phyloP scores from a whole-genome alignment of 2,797 vertebrate genomes.

The Margarornis squamiger region DNA sequence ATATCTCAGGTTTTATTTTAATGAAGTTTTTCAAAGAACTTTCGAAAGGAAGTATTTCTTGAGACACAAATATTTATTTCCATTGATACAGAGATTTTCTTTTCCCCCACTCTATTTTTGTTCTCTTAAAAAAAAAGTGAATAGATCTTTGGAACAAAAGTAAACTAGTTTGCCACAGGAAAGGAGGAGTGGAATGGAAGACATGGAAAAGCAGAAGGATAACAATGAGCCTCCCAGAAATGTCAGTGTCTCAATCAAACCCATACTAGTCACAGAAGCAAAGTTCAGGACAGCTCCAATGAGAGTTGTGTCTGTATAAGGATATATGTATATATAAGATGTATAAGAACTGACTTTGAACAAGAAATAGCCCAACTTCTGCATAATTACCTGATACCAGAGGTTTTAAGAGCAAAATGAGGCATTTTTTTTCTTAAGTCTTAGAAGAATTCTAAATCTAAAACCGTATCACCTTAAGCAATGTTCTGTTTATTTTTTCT shows the following conservation, averaged over 20 bases:
- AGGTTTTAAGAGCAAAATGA: neutral
- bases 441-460: neutral
- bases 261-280: neutral
- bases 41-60: neutral
- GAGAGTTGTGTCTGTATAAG: neutral
- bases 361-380: neutral
- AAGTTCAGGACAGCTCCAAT: neutral
- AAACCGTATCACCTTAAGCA: neutral
- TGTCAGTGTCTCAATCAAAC: neutral
- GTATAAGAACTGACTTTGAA: neutral
- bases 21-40: neutral
- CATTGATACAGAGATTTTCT: conserved; percentile 24
- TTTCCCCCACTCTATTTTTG: neutral
- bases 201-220: neutral
- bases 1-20: conserved; percentile 28
- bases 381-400: neutral
- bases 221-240: neutral
- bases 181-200: neutral
- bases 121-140: neutral
- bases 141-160: conserved; percentile 14
- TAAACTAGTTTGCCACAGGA: neutral
- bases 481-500: neutral
- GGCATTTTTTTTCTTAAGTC: neutral
- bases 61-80: conserved; percentile 7
- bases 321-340: neutral